A percentile compares a stretch with the other conserved stretches of the same genome.
Evolutionary conservation across 2,113 vertebrate species (phyloP).

Genomic region (Prochilodus magdalenae): DNA sequence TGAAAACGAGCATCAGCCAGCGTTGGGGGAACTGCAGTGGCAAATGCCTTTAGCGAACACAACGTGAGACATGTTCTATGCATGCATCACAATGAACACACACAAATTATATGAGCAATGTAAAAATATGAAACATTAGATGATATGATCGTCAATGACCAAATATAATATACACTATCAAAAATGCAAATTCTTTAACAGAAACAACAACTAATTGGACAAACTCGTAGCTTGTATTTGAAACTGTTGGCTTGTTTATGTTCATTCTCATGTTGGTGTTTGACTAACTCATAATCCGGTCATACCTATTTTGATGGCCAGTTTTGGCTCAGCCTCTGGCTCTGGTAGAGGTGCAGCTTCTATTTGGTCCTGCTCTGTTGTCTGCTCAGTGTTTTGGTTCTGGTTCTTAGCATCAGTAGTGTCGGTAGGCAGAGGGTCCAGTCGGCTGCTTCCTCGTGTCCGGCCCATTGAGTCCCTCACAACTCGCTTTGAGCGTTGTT

Average conservation of each 20-base stretch:
- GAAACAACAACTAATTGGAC: background rate
- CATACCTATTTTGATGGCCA: constrained; percentile 65
- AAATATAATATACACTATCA: background rate
- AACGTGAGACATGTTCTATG: background rate
- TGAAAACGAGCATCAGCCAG: constrained; percentile 7
- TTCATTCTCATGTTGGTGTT: no score
- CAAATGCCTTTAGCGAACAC: background rate
- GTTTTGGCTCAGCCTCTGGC: constrained; percentile 37
- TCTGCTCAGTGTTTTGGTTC: constrained; percentile 51
- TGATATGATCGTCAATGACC: background rate
- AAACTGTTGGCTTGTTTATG: no score
- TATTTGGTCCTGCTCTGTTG: constrained; percentile 38
- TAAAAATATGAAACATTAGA: background rate
- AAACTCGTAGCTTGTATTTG: no score
- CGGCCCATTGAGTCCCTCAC: constrained; percentile 51
- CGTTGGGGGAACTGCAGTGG: background rate
- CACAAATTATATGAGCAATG: constrained; percentile 2
- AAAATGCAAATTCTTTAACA: background rate
- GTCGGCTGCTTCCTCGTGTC: constrained; percentile 38
- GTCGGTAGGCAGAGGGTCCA: constrained; percentile 44
- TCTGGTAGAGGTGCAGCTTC: constrained; percentile 40
- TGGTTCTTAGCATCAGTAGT: constrained; percentile 53
- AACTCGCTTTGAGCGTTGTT: constrained; percentile 61
- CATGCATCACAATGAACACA: constrained; percentile 12
- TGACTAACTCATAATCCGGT: background rate